Evolutionary conservation across 2,113 vertebrate genomes (phyloP), one percentile per base, ranked within the genome.

Genomic region (Amphiprion ocellaris): DNA sequence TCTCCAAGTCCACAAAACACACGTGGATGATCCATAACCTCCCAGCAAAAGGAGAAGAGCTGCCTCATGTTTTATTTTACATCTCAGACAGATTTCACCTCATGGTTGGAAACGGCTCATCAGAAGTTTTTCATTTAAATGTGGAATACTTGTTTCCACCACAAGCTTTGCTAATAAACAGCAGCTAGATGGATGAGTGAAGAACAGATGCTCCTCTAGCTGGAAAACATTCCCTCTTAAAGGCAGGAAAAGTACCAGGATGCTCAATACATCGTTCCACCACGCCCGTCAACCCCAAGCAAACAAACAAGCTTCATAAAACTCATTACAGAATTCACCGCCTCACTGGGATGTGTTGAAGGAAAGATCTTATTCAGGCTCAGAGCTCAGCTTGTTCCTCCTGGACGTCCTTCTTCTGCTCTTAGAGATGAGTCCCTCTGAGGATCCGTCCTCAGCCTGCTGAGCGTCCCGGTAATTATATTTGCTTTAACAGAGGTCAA

Each of bases 401-500:
- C 41, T 47, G 5, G 63, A 44, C 49, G n/a, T 44, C 16, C 73
- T 56, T 50, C 10, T 56, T n/a, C 53, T 78, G 30, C 54, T 65
- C 67, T 44, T 53, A 86, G 74, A 33, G 83, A 84, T 23, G 74
- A 84, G 76, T 61, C 54, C 68, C 69, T 50, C 75, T 17, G 69
- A 74, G 63, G 78, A 64, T 73, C 58, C 33, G 44, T 77, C 39
- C 73, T 63, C 82, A 19, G 61, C 16, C 8, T 33, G 68, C 53
- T 80, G 79, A 81, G 78, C 69, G 56, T 82, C 66, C 56, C 69
- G 82, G 77, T 90, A 80, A 69, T 77, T 78, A 69, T 89, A 67
- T 92, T 87, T 82, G 81, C 63, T 81, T 75, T 84, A 84, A 84
- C 63, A 62, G 65, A 87, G 87, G 82, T 91, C 79, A 91, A 79